phyloP scores from a whole-genome alignment of 2,113 vertebrate genomes.

The Rhinoderma darwinii region DNA sequence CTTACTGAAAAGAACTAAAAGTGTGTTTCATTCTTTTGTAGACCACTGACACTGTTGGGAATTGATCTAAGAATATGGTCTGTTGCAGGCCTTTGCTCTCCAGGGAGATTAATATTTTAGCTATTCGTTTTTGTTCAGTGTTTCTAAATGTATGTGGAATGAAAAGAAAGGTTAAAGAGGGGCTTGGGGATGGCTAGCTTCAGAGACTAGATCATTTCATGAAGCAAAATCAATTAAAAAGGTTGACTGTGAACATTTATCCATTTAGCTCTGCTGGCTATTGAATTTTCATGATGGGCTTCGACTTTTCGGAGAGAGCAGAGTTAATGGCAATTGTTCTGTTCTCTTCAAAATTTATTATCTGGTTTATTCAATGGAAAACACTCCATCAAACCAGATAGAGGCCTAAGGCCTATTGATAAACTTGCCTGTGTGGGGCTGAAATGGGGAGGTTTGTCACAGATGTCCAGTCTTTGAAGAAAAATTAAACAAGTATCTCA shows the following conservation, averaged over 20 bases:
- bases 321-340: conserved; percentile 99
- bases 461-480: conserved; percentile 99
- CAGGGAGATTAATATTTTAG: conserved; percentile 87
- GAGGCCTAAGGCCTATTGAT: conserved; percentile 97
- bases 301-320: conserved; percentile 92
- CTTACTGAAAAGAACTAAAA: conserved; percentile 78
- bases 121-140: conserved; percentile 82
- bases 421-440: conserved; percentile 94
- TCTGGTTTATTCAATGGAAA: conserved; percentile 98
- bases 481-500: conserved; percentile 99
- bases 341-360: conserved; percentile 97
- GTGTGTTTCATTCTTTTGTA: conserved; percentile 80
- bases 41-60: conserved; percentile 80
- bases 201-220: conserved; percentile 94
- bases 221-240: conserved; percentile 99
- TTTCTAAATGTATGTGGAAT: conserved; percentile 84
- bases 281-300: conserved; percentile 99
- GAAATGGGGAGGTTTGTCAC: conserved; percentile 88
- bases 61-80: conserved; percentile 85
- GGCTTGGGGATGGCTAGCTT: conserved; percentile 84
- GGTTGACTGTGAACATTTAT: conserved; percentile 97
- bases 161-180: conserved; percentile 88
- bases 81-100: conserved; percentile 81
- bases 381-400: conserved; percentile 98
- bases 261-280: conserved; percentile 96